phyloP scores from a whole-genome alignment of 2,113 vertebrate genomes.

The Perca fluviatilis region DNA sequence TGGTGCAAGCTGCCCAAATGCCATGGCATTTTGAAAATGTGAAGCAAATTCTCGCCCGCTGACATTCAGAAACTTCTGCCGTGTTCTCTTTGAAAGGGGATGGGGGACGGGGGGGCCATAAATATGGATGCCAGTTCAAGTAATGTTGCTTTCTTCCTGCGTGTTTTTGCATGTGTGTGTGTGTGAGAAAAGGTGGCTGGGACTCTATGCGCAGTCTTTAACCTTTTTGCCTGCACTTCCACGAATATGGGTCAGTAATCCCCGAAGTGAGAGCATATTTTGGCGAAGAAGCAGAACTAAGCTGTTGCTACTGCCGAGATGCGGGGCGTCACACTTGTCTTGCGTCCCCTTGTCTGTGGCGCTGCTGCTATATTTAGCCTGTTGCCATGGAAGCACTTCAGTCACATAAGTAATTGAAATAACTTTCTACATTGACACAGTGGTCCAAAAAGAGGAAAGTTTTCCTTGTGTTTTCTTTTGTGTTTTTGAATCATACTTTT shows the following conservation, averaged over 20 bases:
- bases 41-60: constrained; percentile 83
- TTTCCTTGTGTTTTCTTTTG: constrained; percentile 4
- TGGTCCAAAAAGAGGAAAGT: constrained; percentile 24
- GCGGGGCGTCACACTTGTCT: constrained; percentile 70
- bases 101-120: constrained; percentile 62
- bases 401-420: constrained; percentile 73
- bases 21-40: constrained; percentile 89
- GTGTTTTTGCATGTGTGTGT: constrained; percentile 27
- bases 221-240: constrained; percentile 83
- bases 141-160: constrained; percentile 70
- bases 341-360: constrained; percentile 71
- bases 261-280: constrained; percentile 80
- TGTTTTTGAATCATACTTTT: not conserved
- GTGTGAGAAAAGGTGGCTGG: constrained; percentile 25
- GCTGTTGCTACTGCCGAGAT: constrained; percentile 74
- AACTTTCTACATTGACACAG: constrained; percentile 58
- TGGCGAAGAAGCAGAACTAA: constrained; percentile 79
- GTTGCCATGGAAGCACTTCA: constrained; percentile 76
- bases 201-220: constrained; percentile 80
- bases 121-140: constrained; percentile 83
- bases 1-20: constrained; percentile 86
- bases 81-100: constrained; percentile 75
- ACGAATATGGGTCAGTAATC: constrained; percentile 86
- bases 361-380: constrained; percentile 77
- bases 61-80: constrained; percentile 87